Conservation (phyloP, 2,797 vertebrate genomes). For the Melopsittacus undulatus region DNA sequence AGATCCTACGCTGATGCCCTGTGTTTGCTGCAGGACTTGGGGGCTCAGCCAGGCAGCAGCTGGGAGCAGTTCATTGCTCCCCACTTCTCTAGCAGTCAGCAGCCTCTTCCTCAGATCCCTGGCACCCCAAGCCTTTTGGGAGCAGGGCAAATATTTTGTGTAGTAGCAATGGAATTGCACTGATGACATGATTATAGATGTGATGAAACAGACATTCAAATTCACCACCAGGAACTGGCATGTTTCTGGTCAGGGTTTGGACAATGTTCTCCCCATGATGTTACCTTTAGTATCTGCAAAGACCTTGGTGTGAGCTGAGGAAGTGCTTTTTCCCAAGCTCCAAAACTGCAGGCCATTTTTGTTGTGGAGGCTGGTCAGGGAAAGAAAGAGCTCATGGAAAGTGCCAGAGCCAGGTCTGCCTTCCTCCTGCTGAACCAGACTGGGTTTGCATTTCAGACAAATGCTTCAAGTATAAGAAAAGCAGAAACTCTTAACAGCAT, state of each 20-base stretch:
- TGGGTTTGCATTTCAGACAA: background rate
- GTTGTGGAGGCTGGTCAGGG: too few relatives aligned
- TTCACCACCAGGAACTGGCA: background rate
- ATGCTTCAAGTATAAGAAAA: background rate
- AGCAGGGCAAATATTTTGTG: background rate
- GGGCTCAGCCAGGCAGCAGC: background rate
- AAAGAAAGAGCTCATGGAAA: background rate
- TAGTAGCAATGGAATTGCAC: background rate
- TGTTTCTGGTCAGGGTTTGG: background rate
- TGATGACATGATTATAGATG: background rate
- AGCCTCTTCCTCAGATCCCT: background rate
- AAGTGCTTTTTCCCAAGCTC: background rate
- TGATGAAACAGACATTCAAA: background rate
- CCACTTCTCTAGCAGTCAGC: background rate
- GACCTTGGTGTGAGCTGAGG: background rate
- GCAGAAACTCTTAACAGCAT: background rate
- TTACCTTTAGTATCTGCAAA: background rate
- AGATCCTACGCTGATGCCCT: fast-evolving
- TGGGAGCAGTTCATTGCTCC: background rate
- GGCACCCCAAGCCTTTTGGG: background rate
- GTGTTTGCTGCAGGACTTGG: background rate
- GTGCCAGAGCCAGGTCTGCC: background rate
- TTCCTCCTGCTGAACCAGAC: background rate
- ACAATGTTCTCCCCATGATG: background rate
- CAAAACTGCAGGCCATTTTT: background rate